These are phyloP conservation scores for Camarhynchus parvulus DNA, from an alignment of 2,113 vertebrate species.

Conservation along the genomic window DNA sequence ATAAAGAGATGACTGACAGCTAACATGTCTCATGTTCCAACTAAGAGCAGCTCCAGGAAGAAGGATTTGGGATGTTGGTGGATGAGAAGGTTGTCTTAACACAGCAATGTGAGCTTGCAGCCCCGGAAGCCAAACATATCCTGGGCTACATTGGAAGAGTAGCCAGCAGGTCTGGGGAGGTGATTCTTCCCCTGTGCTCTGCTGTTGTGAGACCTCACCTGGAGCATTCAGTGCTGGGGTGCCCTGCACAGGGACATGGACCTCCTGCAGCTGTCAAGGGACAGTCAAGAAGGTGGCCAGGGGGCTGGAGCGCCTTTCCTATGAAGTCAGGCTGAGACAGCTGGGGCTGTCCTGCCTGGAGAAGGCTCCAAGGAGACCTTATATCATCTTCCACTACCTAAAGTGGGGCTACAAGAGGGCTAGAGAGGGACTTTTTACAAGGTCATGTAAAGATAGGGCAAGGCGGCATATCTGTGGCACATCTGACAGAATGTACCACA, in stretches of 20 bases:
- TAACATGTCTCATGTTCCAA: neutral
- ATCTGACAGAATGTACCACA: neutral
- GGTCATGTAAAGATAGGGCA: neutral
- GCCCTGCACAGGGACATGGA: neutral
- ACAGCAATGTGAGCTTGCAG: neutral
- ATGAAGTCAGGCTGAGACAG: neutral
- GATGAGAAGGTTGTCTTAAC: accelerated
- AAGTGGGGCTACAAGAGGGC: neutral
- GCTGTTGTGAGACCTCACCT: neutral
- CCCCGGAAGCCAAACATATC: neutral
- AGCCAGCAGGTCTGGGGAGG: neutral
- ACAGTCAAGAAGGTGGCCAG: neutral
- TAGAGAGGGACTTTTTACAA: neutral
- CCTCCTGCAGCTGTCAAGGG: neutral
- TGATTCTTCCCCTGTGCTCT: neutral
- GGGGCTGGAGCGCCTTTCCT: neutral
- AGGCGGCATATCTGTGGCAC: accelerated
- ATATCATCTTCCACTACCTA: neutral
- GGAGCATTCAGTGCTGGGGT: neutral
- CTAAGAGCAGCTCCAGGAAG: neutral
- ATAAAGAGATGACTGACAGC: neutral
- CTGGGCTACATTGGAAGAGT: neutral
- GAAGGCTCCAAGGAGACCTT: neutral
- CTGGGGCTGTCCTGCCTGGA: neutral
- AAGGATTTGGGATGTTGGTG: neutral